Evolutionary conservation across 2,888 invertebrate genomes (phyloP), one percentile per base, ranked within the genome.

Genomic region (Liodrosophila aerea): DNA sequence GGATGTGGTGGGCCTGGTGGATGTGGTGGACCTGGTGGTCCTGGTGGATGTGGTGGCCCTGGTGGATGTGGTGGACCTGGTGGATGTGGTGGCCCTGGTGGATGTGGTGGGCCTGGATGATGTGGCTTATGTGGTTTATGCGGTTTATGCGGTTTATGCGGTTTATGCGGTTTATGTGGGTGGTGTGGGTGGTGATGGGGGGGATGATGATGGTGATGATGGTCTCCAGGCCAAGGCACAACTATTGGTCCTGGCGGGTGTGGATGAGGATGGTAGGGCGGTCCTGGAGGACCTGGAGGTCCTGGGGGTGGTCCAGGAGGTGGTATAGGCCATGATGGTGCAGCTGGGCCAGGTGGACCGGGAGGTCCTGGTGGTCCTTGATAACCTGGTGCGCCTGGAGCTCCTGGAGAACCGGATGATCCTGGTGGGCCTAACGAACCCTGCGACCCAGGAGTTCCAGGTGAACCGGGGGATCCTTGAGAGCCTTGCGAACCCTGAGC

Each of bases 401-500:
- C 29, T 5, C 66, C 67, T 4, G 57, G 16, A 4, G 57, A 50
- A 7, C 67, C 67, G 0, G 62, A 37, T 1, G 62, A 13, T 9
- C 67, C 67, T 9, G 52, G 30, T 8, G 65, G 54, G 2, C 65
- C 65, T 4, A 54, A 27, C 2, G 65, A 7, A 1, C 65, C 65
- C 11, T 54, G 65, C 0, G 46, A 30, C 4, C 65, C 65, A 1
- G 65, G 39, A 1, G 57, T 4, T 0, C 62, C 62, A 22, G 62
- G 47, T 1, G 47, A 43, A 1, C 67, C 67, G 0, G 67, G 62
- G 7, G 57, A 50, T 4, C 67, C 67, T 29, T 53, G 67, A 1
- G 57, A 53, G n/a, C 67, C 67, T 9, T 67, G 68, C 0, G 68
- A 5, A 7, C 67, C 67, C 2, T 68, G 67, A 3, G 41, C 68